Percentiles rank a stretch among this genome's conserved stretches.
Conservation (phyloP, 64 coral and sea anemone genomes). For the Porites australiensis region DNA sequence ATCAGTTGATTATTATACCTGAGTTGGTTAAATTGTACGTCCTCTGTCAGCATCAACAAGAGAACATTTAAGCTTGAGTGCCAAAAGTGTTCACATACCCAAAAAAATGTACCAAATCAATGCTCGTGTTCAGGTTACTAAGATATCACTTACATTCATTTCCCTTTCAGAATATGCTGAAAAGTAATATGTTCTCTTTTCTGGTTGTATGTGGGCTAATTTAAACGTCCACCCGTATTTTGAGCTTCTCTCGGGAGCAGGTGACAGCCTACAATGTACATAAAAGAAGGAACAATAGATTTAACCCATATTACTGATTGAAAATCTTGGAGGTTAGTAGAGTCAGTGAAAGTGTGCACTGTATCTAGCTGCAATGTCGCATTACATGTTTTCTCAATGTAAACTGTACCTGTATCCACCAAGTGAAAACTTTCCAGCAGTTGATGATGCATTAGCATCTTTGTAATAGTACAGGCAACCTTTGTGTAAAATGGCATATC, state of each 20-base stretch:
- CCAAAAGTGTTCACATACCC: too few species aligned
- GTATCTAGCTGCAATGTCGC: too few species aligned
- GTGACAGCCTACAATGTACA: slow-evolving; percentile 42
- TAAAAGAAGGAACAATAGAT: too few species aligned
- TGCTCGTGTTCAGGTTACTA: background rate
- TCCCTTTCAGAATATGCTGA: slow-evolving; percentile 87
- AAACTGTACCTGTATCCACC: slow-evolving; percentile 85
- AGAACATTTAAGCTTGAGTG: too few species aligned
- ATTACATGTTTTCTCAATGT: too few species aligned
- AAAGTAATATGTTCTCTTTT: slow-evolving; percentile 92
- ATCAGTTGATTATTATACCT: too few species aligned
- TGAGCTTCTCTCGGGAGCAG: slow-evolving; percentile 73
- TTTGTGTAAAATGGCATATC: slow-evolving; percentile 88
- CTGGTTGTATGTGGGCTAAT: slow-evolving; percentile 84
- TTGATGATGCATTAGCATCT: slow-evolving; percentile 50
- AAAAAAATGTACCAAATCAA: background rate
- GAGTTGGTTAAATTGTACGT: too few species aligned
- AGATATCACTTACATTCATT: slow-evolving; percentile 68
- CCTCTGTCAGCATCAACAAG: too few species aligned
- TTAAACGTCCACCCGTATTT: slow-evolving; percentile 86
- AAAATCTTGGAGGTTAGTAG: too few species aligned
- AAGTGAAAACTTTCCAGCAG: slow-evolving; percentile 87
- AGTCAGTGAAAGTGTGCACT: too few species aligned
- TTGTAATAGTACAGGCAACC: slow-evolving; percentile 89
- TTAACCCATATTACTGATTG: too few species aligned